phyloP scores from a whole-genome alignment of 2,797 vertebrate genomes.

The Chanos chanos region DNA sequence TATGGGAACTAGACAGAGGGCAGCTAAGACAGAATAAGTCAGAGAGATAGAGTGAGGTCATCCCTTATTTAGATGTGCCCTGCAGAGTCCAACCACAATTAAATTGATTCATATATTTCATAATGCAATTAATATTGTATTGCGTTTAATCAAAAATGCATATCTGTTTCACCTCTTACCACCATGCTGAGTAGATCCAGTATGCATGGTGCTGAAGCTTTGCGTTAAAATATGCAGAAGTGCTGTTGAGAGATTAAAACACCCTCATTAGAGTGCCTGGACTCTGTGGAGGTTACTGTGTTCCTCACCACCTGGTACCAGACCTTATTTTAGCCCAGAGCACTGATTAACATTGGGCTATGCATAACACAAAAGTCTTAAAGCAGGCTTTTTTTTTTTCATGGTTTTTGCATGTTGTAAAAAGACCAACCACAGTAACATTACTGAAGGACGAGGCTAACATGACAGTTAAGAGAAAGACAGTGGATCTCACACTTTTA shows the following conservation, averaged over 20 bases:
- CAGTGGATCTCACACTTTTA: conserved; percentile 12
- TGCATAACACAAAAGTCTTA: conserved; percentile 15
- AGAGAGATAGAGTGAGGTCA: conserved; percentile 27
- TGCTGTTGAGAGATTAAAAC: conserved; percentile 42
- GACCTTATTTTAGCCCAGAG: conserved; percentile 37
- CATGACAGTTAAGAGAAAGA: conserved; percentile 39
- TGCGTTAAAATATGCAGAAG: conserved; percentile 36
- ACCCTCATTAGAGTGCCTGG: conserved; percentile 44
- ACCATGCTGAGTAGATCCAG: background rate
- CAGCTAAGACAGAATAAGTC: conserved; percentile 43
- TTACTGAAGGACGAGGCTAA: conserved; percentile 39
- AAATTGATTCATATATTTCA: conserved; percentile 44
- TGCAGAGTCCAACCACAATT: conserved; percentile 46
- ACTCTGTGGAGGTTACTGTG: conserved; percentile 43
- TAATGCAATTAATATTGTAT: conserved; percentile 55
- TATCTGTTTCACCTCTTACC: conserved; percentile 37
- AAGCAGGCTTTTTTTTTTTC: conserved; percentile 2
- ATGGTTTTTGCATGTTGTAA: conserved; percentile 14
- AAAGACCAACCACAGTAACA: conserved; percentile 25
- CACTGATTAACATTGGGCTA: conserved; percentile 39
- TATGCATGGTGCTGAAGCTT: too few species aligned
- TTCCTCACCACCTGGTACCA: conserved; percentile 45
- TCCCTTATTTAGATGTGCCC: conserved; percentile 49
- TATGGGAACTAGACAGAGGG: background rate
- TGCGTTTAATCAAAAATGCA: conserved; percentile 53